Conservation (phyloP, 2,888 invertebrate genomes). For the Meliscaeva auricollis region DNA sequence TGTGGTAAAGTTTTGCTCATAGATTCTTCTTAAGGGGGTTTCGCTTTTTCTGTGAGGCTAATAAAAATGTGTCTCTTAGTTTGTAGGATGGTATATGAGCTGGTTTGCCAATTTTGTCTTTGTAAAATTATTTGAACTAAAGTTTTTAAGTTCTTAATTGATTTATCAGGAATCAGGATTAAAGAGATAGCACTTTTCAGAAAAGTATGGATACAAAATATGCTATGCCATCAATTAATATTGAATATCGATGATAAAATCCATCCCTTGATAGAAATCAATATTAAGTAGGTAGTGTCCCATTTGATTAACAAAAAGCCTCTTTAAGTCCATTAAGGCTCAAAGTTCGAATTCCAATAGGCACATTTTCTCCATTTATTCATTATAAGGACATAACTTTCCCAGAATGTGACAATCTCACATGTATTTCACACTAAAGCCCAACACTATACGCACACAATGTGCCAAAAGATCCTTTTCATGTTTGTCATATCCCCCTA, state of each 20-base stretch:
- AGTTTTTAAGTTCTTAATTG: neutral
- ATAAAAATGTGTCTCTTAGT: neutral
- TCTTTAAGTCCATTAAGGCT: neutral
- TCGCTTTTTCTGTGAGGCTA: too few species aligned
- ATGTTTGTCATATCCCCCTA: slow-evolving; percentile 33
- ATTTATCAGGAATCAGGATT: too few species aligned
- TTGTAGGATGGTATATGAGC: too few species aligned
- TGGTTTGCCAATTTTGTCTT: too few species aligned
- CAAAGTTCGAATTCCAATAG: neutral
- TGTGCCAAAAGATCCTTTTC: slow-evolving; percentile 28
- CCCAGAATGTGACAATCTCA: slow-evolving; percentile 21
- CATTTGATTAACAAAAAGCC: slow-evolving; percentile 3
- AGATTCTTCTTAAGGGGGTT: neutral
- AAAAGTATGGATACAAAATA: too few species aligned
- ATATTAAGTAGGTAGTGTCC: neutral
- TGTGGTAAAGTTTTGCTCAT: slow-evolving; percentile 6
- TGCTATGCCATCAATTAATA: neutral
- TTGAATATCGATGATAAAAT: neutral
- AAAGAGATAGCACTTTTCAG: too few species aligned
- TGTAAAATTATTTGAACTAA: too few species aligned
- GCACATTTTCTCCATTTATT: neutral
- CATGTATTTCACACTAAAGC: slow-evolving; percentile 22
- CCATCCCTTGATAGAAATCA: neutral
- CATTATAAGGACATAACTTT: slow-evolving; percentile 26
- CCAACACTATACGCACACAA: neutral